Evolutionary conservation across 2,888 invertebrate species (phyloP).

Genomic region (Zygaena filipendulae): DNA sequence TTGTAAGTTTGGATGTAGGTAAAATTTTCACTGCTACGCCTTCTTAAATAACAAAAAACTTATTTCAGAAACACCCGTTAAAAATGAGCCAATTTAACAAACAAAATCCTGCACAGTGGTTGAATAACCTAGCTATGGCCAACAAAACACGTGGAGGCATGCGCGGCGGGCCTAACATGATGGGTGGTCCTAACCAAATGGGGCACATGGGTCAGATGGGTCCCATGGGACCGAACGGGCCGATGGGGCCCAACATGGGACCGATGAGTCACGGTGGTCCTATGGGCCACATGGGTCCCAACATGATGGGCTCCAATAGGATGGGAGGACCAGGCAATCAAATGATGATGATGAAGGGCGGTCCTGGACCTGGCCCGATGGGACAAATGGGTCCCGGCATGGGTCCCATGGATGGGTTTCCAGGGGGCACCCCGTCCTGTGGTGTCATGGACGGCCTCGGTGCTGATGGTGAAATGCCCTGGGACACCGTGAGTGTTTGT

Average conservation of each 20-base stretch:
- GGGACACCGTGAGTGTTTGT: constrained; percentile 69
- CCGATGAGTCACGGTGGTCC: constrained; percentile 52
- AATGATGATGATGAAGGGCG: constrained; percentile 66
- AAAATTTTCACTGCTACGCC: too few relatives aligned
- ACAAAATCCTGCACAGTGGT: constrained; percentile 84
- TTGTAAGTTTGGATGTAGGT: too few relatives aligned
- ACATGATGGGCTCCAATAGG: constrained; percentile 59
- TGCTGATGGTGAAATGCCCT: constrained; percentile 70
- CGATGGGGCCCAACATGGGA: constrained; percentile 58
- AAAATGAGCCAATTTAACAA: constrained; percentile 89
- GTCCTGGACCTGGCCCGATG: constrained; percentile 53
- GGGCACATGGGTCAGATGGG: constrained; percentile 65
- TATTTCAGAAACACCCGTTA: constrained; percentile 88
- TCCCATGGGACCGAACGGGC: too few relatives aligned
- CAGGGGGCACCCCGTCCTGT: constrained; percentile 68
- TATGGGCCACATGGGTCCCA: constrained; percentile 63
- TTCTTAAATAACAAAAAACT: too few relatives aligned
- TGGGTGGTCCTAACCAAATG: constrained; percentile 62
- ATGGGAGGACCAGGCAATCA: constrained; percentile 55
- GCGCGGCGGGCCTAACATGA: constrained; percentile 64
- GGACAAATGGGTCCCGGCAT: constrained; percentile 56
- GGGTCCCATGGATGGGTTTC: constrained; percentile 66
- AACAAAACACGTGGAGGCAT: constrained; percentile 77
- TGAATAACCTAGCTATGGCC: constrained; percentile 80
- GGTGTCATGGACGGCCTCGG: constrained; percentile 70